A percentile compares a stretch with the other conserved stretches of the same genome.
Evolutionary conservation across 2,113 vertebrate genomes (phyloP).

Genomic region (Oxygymnocypris stewartii): DNA sequence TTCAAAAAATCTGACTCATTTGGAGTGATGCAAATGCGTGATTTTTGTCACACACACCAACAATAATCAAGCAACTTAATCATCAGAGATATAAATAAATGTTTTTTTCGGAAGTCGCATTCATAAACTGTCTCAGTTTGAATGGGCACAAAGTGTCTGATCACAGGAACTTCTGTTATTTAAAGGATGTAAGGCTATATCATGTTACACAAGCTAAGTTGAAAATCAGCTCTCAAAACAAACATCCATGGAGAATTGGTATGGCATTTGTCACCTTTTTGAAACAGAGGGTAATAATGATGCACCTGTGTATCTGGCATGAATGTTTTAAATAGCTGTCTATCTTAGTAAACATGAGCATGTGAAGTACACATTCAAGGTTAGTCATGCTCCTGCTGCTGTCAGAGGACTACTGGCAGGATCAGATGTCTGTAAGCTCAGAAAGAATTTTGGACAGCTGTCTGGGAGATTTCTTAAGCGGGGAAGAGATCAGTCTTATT

Average conservation of each 20-base stretch:
- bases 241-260: conserved; percentile 18
- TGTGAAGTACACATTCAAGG: conserved; percentile 27
- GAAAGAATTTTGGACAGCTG: conserved; percentile 31
- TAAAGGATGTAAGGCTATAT: not conserved
- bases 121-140: not conserved
- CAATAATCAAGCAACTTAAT: conserved; percentile 5
- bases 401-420: not conserved
- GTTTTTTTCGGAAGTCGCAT: not conserved
- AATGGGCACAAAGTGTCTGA: conserved; percentile 5
- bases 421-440: conserved; percentile 23
- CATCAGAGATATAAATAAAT: conserved; percentile 17
- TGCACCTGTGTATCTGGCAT: conserved; percentile 47
- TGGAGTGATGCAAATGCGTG: not conserved
- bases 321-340: conserved; percentile 27
- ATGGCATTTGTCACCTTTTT: conserved; percentile 26
- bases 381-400: not conserved
- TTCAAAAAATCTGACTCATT: conserved; percentile 4
- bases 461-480: conserved; percentile 6
- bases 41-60: conserved; percentile 8
- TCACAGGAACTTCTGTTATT: conserved; percentile 8
- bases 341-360: not conserved
- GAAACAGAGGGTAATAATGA: not conserved
- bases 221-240: conserved; percentile 16
- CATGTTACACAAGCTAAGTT: not conserved
- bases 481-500: not conserved